These are phyloP conservation scores for Dromaius novaehollandiae DNA, from an alignment of 2,113 vertebrate genomes.

Conservation along the genomic window DNA sequence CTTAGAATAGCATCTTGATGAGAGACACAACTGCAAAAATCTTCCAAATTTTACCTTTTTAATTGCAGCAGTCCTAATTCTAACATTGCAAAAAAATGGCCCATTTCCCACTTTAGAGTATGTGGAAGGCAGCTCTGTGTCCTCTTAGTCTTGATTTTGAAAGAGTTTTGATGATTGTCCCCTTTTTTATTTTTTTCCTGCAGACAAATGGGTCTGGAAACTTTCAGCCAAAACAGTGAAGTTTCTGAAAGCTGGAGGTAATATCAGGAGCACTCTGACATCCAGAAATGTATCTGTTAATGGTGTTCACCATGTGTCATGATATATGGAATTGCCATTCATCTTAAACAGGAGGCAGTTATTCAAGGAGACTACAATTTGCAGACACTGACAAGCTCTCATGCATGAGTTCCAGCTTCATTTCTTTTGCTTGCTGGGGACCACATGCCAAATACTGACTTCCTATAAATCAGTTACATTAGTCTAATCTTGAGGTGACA, in stretches of 20 bases:
- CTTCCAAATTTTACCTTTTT: background rate
- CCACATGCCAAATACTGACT: conserved; percentile 25
- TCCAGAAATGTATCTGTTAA: conserved; percentile 53
- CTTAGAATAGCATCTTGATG: background rate
- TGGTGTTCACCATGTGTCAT: conserved; percentile 46
- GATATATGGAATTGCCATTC: conserved; percentile 67
- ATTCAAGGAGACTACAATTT: conserved; percentile 62
- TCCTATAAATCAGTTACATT: conserved; percentile 37
- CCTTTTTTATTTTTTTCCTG: background rate
- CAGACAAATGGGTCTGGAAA: conserved; percentile 12
- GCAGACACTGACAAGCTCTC: conserved; percentile 55
- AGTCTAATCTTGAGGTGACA: conserved; percentile 22
- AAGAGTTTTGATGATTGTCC: background rate
- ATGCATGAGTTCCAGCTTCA: conserved; percentile 57
- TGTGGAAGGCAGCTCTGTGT: background rate
- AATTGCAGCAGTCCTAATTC: background rate
- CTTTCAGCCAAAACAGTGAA: conserved; percentile 7
- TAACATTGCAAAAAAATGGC: background rate
- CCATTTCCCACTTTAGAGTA: background rate
- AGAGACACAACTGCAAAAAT: background rate
- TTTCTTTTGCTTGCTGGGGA: conserved; percentile 50
- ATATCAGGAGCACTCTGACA: conserved; percentile 25
- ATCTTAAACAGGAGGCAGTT: conserved; percentile 60
- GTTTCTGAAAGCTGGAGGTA: conserved; percentile 41
- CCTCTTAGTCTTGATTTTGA: background rate